These are phyloP conservation scores for Cottus gobio DNA, from an alignment of 2,113 vertebrate species.

Conservation along the genomic window DNA sequence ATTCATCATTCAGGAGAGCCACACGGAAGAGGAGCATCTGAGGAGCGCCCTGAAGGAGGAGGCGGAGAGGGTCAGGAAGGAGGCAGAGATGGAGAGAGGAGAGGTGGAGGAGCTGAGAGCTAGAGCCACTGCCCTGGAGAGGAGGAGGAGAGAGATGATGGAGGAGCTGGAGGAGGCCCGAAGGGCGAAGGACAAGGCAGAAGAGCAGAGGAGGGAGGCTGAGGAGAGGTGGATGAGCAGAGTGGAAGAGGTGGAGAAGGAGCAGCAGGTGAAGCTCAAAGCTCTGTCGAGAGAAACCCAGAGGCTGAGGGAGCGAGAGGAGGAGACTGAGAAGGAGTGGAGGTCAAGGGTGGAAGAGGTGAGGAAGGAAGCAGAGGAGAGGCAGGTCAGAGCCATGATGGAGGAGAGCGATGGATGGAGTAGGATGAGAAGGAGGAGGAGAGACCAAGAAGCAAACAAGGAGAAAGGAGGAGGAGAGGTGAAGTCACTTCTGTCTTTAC, in stretches of 20 bases:
- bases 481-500: background rate
- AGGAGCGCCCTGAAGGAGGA: constrained; percentile 63
- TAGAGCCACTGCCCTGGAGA: constrained; percentile 59
- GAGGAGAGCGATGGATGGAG: constrained; percentile 17
- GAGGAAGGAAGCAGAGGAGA: constrained; percentile 29
- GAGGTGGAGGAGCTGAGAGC: constrained; percentile 61
- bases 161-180: constrained; percentile 36
- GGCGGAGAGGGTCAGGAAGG: constrained; percentile 46
- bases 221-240: constrained; percentile 42
- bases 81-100: constrained; percentile 40
- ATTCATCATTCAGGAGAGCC: constrained; percentile 63
- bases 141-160: constrained; percentile 47
- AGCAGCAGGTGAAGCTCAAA: constrained; percentile 24
- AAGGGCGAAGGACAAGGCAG: background rate
- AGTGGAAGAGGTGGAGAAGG: constrained; percentile 29
- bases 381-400: constrained; percentile 24
- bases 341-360: constrained; percentile 26
- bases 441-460: constrained; percentile 1
- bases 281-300: constrained; percentile 9
- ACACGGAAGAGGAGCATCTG: constrained; percentile 71
- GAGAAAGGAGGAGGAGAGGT: constrained; percentile 5
- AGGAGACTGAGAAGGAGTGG: constrained; percentile 25
- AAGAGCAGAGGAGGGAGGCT: constrained; percentile 30
- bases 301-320: constrained; percentile 1
- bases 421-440: constrained; percentile 5